Percentiles rank a stretch among this genome's conserved stretches.
Evolutionary conservation across 2,888 invertebrate genomes (phyloP).

Genomic region (Nemurella pictetii): DNA sequence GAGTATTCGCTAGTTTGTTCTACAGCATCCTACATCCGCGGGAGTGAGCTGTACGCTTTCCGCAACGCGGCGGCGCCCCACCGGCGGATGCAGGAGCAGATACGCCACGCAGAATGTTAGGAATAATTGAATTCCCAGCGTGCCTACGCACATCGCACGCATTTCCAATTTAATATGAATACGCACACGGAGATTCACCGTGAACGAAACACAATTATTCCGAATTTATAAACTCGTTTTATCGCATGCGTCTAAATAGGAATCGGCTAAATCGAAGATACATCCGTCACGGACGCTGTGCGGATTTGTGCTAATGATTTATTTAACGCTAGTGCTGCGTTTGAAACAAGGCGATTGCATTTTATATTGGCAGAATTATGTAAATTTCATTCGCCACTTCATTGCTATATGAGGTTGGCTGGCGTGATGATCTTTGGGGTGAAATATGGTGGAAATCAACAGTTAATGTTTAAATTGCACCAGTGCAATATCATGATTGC

Average conservation of each 20-base stretch:
- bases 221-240: neutral
- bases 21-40: too few relatives aligned
- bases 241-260: neutral
- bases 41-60: too few relatives aligned
- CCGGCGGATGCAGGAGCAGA: neutral
- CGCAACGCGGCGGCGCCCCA: neutral
- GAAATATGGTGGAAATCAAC: too few relatives aligned
- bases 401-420: too few relatives aligned
- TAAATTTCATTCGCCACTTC: neutral
- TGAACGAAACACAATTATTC: neutral
- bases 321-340: too few relatives aligned
- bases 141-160: neutral
- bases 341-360: too few relatives aligned
- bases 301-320: neutral
- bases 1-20: too few relatives aligned
- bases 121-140: neutral
- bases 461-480: too few relatives aligned
- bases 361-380: too few relatives aligned
- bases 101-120: neutral
- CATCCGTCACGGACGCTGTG: neutral
- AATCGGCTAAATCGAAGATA: neutral
- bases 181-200: neutral
- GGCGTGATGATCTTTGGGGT: too few relatives aligned
- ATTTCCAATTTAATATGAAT: neutral
- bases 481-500: too few relatives aligned